Evolutionary conservation across 2,888 invertebrate species (phyloP), one percentile per base, ranked within the genome.

Genomic region (Erannis defoliaria): DNA sequence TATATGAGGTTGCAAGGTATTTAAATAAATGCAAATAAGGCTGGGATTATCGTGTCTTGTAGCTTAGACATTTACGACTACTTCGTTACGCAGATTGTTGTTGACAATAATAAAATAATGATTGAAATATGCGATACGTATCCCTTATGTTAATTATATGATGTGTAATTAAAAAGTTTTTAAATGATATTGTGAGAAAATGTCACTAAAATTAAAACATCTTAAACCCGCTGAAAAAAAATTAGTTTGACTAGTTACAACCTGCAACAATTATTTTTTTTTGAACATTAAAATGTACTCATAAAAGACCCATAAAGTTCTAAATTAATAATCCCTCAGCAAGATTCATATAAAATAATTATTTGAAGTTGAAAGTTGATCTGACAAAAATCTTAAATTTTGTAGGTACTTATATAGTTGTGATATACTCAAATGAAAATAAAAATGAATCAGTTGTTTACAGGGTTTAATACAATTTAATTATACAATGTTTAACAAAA

Each of bases 61-160:
- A 72, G 71, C 67, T 70, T 66, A 72, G 78, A 78, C 76, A 66
- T 79, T 82, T 78, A 81, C 75, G 65, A 79, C 86, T 84, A 82
- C 88, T 84, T 78, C 72, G 81, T 85, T 88, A 89, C 88, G 84
- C 84, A 66, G 62, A 71, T 45, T 66, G 55, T 51, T 53, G 64
- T 64, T 46, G 48, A 37, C 45, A 38, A 45, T 53, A 60, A 69
- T 70, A 63, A 31, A 45, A 19, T 26, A 49, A 59, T 57, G 40
- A 53, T 40, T n/a, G 3, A 54, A 54, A 43, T 43, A n/a, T 46
- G 43, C 26, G 35, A 48, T 29, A 31, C 26, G 49, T 5, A 29
- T 26, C n/a, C 43, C 38, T 50, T 31, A 42, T 43, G 19, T 62
- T 62, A 55, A 61, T 63, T 64, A n/a, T n/a, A n/a, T n/a, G n/a